Percentiles rank a stretch among this genome's conserved stretches.
phyloP scores from a whole-genome alignment of 2,113 vertebrate genomes.

The Dunckerocampus dactyliophorus region DNA sequence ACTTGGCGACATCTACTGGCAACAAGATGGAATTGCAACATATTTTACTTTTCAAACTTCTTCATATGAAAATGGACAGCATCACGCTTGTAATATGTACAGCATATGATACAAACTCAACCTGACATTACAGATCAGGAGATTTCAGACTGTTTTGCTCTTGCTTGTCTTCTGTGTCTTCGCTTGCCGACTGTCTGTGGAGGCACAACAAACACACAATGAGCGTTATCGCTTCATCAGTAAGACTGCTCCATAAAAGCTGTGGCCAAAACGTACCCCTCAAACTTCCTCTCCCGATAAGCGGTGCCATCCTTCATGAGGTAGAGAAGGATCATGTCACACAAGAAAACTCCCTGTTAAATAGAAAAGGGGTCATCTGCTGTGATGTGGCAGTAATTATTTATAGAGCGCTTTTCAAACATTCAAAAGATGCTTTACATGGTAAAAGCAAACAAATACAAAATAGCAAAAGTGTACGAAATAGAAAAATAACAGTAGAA shows the following conservation, averaged over 20 bases:
- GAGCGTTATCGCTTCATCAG: neutral
- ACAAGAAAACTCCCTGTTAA: slow-evolving; percentile 83
- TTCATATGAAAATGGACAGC: neutral
- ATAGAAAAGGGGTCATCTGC: neutral
- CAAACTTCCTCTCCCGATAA: slow-evolving; percentile 84
- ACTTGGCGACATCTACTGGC: neutral
- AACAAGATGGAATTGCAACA: neutral
- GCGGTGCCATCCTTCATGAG: slow-evolving; percentile 82
- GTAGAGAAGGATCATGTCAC: slow-evolving; percentile 85
- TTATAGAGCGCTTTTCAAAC: no score
- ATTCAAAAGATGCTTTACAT: no score
- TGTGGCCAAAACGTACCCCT: slow-evolving; percentile 66
- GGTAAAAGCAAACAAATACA: no score
- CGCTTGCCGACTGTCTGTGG: neutral
- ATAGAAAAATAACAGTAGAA: no score
- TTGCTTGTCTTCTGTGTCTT: neutral
- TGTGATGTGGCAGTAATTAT: neutral
- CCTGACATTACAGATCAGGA: no score
- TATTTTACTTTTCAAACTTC: neutral
- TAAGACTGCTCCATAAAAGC: neutral
- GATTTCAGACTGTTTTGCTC: neutral
- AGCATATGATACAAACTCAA: neutral
- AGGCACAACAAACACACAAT: neutral
- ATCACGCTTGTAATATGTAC: neutral
- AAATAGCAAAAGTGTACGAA: no score